phyloP scores from a whole-genome alignment of 2,113 vertebrate genomes.

The Dryoscopus gambensis region DNA sequence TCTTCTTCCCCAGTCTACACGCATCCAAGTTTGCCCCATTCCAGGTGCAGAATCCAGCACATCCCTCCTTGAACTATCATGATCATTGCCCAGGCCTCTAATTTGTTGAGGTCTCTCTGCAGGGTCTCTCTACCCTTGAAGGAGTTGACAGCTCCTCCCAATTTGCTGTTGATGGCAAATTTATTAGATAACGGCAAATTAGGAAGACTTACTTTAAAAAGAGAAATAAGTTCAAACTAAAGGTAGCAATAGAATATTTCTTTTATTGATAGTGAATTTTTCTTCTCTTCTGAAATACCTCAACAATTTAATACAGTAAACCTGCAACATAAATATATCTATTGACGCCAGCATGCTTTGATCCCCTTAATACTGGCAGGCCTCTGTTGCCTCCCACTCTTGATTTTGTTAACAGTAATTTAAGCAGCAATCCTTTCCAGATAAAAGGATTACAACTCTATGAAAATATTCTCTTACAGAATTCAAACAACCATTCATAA shows the following conservation, averaged over 20 bases:
- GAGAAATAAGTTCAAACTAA: neutral
- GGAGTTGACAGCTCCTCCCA: neutral
- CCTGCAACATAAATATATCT: slow-evolving; percentile 4
- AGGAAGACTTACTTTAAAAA: neutral
- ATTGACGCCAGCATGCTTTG: neutral
- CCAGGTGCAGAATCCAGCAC: neutral
- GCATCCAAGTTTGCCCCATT: no score
- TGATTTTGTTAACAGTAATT: slow-evolving; percentile 20
- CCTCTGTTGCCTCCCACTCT: neutral
- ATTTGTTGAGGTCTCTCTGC: neutral
- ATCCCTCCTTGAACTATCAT: fast-evolving
- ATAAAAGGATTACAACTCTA: slow-evolving; percentile 19
- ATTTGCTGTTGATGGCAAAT: neutral
- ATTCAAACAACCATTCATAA: neutral
- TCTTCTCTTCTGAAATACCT: neutral
- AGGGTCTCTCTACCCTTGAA: neutral
- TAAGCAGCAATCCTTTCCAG: neutral
- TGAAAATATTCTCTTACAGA: neutral
- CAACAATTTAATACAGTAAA: neutral
- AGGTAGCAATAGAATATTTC: neutral
- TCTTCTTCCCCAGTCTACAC: neutral
- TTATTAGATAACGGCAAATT: neutral
- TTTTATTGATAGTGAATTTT: neutral
- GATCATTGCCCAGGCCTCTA: neutral
- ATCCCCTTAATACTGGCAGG: slow-evolving; percentile 26